Base-by-base conservation (phyloP, 2,113 vertebrate species). In the Ictalurus punctatus region DNA sequence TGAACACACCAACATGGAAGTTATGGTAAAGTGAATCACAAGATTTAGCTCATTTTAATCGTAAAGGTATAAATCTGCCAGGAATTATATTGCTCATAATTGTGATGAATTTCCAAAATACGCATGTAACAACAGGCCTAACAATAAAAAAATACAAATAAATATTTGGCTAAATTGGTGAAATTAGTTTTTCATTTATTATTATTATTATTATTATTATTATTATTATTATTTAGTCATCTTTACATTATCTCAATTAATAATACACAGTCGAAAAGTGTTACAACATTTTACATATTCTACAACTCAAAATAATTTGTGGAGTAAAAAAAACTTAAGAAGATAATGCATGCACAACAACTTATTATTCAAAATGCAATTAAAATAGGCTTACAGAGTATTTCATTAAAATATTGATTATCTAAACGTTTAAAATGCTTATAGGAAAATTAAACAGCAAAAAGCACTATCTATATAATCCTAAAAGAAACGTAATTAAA, bases 51-150 rank as follows among this genome's bases (percentile, higher is more conserved):
- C 1, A 61, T 14, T 61, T 59, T 8, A 86, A 30, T 54, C 9
- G 1, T 73, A 59, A 78, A 67, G 23, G 3, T 21, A 76, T 63
- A 27, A n/a, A 86, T 78, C 34, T 76, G 23, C 13, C 25, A 16
- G 19, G 58, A 59, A 44, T 58, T 21, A 86, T 27, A 73, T 37
- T n/a, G 4, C 52, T 37, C 21, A 44, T 59, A 25, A 34, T 44
- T 58, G 0, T 27, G 61, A 78, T 48, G 1, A 86, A 44, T 19
- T 4, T 7, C 6, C 23, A 2, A 84, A 5, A 59, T 16, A 7
- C 17, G 3, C 21, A 94, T 94, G 95, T 94, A 85, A 92, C 92
- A 93, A 86, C 84, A 86, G 79, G 6, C 44, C 48, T 16, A 52
- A 48, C 44, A 48, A 16, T 52, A 79, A 27, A 79, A 19, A 9